Evolutionary conservation across 2,113 vertebrate species (phyloP).

Genomic region (Rynchops niger): DNA sequence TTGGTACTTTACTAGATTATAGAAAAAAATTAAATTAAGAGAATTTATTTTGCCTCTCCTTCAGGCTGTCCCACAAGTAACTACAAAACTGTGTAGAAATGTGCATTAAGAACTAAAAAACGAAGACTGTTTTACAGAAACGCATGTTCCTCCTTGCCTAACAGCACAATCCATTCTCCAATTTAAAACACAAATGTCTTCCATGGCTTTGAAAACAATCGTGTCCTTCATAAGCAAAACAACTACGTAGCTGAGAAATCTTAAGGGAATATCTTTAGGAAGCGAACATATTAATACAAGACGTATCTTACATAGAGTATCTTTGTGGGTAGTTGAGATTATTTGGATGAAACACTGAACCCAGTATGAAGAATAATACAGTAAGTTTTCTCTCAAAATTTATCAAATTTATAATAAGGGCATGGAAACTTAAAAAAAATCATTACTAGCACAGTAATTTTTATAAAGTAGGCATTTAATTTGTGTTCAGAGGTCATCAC

Average conservation of each 20-base stretch:
- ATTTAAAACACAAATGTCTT: neutral
- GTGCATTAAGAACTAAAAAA: neutral
- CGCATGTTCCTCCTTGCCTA: neutral
- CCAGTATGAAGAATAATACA: neutral
- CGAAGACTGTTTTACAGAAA: neutral
- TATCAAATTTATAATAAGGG: neutral
- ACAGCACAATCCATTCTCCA: neutral
- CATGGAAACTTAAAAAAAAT: neutral
- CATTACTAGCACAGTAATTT: neutral
- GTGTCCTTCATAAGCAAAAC: neutral
- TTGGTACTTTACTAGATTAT: neutral
- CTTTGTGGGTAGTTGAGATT: neutral
- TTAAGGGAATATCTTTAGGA: neutral
- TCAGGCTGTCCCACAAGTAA: neutral
- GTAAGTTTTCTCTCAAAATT: neutral
- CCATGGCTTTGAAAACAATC: neutral
- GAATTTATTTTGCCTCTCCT: neutral
- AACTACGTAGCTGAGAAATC: neutral
- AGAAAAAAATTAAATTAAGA: neutral
- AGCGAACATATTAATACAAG: neutral
- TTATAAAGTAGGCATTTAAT: conserved; percentile 27
- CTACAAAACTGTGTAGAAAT: neutral
- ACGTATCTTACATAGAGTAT: neutral
- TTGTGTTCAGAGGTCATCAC: neutral
- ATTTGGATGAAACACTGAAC: neutral